Percentiles rank a stretch among this genome's conserved stretches.
These are phyloP conservation scores for Phrynosoma platyrhinos DNA, from an alignment of 2,113 vertebrate genomes.

Conservation along the genomic window DNA sequence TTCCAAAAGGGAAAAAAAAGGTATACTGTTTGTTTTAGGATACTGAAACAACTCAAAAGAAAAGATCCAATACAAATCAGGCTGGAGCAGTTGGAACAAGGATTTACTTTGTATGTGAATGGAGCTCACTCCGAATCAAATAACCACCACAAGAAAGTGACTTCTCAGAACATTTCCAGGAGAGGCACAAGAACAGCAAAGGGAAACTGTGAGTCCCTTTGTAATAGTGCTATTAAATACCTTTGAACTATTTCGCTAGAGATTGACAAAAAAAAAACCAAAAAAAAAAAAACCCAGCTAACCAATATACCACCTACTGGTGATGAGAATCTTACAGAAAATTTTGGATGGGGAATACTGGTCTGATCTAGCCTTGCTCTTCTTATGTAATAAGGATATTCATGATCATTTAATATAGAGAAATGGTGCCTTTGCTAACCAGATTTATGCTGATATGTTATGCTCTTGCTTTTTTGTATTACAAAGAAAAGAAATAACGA, in stretches of 20 bases:
- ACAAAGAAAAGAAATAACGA: no score
- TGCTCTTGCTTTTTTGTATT: no score
- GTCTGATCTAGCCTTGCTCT: no score
- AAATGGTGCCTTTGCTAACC: no score
- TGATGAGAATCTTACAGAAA: background rate
- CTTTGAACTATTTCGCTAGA: background rate
- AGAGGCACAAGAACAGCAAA: conserved; percentile 65
- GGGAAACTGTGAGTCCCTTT: conserved; percentile 78
- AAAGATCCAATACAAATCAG: conserved; percentile 84
- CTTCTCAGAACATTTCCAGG: conserved; percentile 52
- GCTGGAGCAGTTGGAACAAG: conserved; percentile 89
- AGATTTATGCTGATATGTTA: no score
- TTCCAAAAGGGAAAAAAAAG: background rate
- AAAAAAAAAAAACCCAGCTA: no score
- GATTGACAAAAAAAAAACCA: no score
- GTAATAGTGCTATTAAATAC: no score
- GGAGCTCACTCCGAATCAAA: conserved; percentile 88
- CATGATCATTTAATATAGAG: no score
- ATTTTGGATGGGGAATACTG: background rate
- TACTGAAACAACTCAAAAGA: conserved; percentile 80
- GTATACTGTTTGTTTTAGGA: conserved; percentile 73
- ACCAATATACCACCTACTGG: no score
- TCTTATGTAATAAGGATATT: background rate
- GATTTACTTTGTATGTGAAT: conserved; percentile 95
- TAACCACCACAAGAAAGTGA: conserved; percentile 64